Evolutionary conservation across 2,113 vertebrate species (phyloP).

Genomic region (Ciconia boyciana): DNA sequence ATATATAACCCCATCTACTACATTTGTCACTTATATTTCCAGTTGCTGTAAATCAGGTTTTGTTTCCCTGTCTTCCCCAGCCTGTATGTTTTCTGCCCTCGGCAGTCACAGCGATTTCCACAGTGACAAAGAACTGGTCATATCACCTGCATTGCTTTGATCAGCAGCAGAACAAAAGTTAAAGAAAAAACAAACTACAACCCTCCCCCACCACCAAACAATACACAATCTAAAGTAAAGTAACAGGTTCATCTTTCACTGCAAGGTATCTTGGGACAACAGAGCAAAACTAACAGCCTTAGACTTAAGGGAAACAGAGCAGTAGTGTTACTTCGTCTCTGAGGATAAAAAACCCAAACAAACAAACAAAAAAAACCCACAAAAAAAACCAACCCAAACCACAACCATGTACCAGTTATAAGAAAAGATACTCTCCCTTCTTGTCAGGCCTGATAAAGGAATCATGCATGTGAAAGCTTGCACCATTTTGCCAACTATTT

Average conservation of each 20-base stretch:
- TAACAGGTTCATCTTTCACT: neutral
- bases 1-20: neutral
- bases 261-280: neutral
- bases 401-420: neutral
- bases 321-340: neutral
- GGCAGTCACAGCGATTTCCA: neutral
- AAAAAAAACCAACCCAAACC: no score
- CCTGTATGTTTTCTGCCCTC: neutral
- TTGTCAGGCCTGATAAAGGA: neutral
- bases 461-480: accelerated
- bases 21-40: neutral
- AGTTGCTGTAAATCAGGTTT: neutral
- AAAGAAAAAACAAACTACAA: neutral
- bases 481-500: neutral
- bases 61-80: neutral
- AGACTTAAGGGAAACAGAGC: neutral
- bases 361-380: neutral
- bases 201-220: neutral
- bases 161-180: neutral
- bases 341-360: no score
- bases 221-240: neutral
- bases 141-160: neutral
- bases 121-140: neutral
- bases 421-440: neutral
- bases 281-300: neutral